Conservation (phyloP, 2,113 vertebrate species). For the Ceratotherium simum region DNA sequence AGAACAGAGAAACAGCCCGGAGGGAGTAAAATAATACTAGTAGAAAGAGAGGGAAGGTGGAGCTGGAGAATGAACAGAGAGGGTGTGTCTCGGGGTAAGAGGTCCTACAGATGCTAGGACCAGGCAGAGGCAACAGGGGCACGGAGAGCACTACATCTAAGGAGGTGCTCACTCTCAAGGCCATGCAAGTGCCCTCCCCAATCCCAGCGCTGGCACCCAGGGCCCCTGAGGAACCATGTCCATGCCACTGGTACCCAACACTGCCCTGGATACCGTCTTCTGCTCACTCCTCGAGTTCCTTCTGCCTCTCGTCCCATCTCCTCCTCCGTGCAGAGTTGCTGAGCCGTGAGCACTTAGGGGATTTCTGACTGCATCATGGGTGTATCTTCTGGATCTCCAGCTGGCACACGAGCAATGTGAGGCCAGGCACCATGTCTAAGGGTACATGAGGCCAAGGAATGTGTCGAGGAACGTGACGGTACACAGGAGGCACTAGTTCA, state of each 20-base stretch:
- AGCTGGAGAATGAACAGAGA: neutral
- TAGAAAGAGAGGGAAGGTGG: neutral
- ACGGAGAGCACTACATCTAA: neutral
- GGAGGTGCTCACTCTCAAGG: neutral
- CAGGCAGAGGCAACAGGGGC: neutral
- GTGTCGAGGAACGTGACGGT: neutral
- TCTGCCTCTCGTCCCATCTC: neutral
- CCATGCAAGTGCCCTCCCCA: neutral
- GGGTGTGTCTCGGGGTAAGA: neutral
- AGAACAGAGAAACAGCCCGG: neutral
- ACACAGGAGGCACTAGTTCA: slow-evolving; percentile 4
- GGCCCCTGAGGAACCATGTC: neutral
- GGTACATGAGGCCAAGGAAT: neutral
- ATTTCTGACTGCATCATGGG: neutral
- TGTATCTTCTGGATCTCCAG: neutral
- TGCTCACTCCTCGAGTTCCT: neutral
- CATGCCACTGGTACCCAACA: neutral
- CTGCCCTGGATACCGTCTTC: neutral
- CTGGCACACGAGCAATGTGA: neutral
- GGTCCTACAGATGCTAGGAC: neutral
- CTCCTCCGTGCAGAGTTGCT: neutral
- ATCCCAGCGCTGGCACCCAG: neutral
- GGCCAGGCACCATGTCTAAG: neutral
- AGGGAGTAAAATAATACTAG: neutral
- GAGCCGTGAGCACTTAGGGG: neutral